Evolutionary conservation across 2,797 vertebrate genomes (phyloP).

Genomic region (Prionace glauca): DNA sequence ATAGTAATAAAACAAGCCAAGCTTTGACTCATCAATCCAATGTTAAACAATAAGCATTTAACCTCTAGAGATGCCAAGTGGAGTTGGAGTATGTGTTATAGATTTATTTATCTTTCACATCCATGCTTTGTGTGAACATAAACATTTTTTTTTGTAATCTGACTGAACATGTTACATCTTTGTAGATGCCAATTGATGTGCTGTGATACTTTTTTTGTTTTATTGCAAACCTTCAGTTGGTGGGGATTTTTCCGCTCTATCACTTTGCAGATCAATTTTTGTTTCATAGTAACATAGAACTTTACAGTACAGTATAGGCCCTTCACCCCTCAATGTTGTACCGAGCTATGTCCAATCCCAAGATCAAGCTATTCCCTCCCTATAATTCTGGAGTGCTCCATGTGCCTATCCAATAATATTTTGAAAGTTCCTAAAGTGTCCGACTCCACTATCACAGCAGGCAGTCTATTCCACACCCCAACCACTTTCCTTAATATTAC

Average conservation of each 20-base stretch:
- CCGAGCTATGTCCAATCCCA: no score
- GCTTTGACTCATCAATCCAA: not conserved
- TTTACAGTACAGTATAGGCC: no score
- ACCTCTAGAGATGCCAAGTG: not conserved
- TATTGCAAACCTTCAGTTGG: not conserved
- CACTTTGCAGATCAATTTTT: not conserved
- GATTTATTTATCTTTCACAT: not conserved
- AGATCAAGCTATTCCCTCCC: no score
- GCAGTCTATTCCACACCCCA: no score
- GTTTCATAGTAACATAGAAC: not conserved
- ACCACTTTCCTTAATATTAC: no score
- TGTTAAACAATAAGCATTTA: not conserved
- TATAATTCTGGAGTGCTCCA: no score
- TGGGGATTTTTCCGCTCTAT: not conserved
- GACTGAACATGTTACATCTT: not conserved
- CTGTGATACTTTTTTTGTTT: not conserved
- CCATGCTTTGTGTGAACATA: not conserved
- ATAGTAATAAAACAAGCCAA: not conserved
- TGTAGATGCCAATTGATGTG: not conserved
- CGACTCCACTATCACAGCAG: no score
- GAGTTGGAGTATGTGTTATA: not conserved
- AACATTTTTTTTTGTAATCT: not conserved
- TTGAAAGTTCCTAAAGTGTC: no score
- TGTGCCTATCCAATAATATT: no score
- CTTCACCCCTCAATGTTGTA: no score